Base-by-base conservation (phyloP, 2,888 invertebrate genomes). In the Netelia fuscicornis region DNA sequence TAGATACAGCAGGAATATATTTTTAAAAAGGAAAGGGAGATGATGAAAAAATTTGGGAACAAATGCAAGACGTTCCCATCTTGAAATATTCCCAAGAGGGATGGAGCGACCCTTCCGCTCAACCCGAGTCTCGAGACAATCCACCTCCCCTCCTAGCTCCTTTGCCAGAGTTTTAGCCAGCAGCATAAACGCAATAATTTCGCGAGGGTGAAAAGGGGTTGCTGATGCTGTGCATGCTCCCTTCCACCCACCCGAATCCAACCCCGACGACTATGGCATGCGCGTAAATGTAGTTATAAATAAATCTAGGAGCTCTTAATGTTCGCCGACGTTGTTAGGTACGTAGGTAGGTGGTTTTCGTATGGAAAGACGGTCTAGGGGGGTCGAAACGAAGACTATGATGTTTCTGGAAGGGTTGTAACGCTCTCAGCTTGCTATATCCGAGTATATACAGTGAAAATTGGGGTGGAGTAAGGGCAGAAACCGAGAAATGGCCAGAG, bases 211-310 rank as follows among this genome's bases (percentile, higher is more conserved):
- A 86, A 89, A 89, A 88, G 90, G 90, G 90, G 88, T 88, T 88
- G 87, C 84, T 62, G 30, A 65, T 68, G 81, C 60, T 74, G 74
- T 48, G 44, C 30, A n/a, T 54, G 44, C 42, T 20, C 25, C 13
- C 64, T 13, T 20, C 17, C 10, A 17, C 20, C 20, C 20, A n/a
- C 58, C 64, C 30, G 42, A 23, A 54, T 62, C 54, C 64, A 23
- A 54, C 58, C 23, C 81, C 60, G 42, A 78, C 82, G 85, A 88
- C 89, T 88, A 88, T 90, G 92, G 93, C 89, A 92, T 92, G 92
- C 93, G 92, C 92, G 93, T 93, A 93, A 93, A 93, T 93, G 93
- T 93, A 93, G 93, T 93, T 93, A 93, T 93, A 93, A 93, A 93
- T 93, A 93, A 93, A 93, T 93, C 93, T 92, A 93, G 93, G 89